These are phyloP conservation scores for Hylyphantes graminicola DNA, from an alignment of 1,140 invertebrate species.

Conservation along the genomic window DNA sequence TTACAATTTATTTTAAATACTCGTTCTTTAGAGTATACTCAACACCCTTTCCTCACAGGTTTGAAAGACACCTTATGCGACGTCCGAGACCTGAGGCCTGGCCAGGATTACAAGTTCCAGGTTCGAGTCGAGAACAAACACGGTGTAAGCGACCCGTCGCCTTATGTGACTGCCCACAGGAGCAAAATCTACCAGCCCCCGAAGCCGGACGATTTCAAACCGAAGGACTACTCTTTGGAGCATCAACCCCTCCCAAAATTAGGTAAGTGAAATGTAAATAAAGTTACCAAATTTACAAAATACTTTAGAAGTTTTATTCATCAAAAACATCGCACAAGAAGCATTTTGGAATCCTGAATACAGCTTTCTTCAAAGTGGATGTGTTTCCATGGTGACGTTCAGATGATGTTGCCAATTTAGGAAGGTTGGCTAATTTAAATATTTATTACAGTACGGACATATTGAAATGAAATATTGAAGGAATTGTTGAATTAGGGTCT, in stretches of 20 bases:
- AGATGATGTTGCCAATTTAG: too few relatives aligned
- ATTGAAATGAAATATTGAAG: too few relatives aligned
- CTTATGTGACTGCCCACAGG: slow-evolving; percentile 83
- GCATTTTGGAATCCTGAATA: too few relatives aligned
- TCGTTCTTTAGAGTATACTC: too few relatives aligned
- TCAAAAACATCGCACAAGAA: too few relatives aligned
- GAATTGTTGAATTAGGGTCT: too few relatives aligned
- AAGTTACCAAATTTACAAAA: too few relatives aligned
- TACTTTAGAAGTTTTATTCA: too few relatives aligned
- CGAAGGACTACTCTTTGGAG: slow-evolving; percentile 89
- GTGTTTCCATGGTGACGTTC: too few relatives aligned
- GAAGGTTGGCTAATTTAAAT: slow-evolving; percentile 80
- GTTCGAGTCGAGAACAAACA: slow-evolving; percentile 95
- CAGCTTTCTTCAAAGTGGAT: too few relatives aligned
- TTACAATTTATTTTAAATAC: too few relatives aligned
- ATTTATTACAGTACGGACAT: neutral
- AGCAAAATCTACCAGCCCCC: slow-evolving; percentile 82
- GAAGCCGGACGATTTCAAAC: slow-evolving; percentile 67
- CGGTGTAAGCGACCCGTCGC: slow-evolving; percentile 95
- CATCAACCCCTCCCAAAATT: slow-evolving; percentile 81
- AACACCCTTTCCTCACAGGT: slow-evolving; percentile 66
- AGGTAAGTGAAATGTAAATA: too few relatives aligned
- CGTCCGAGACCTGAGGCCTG: slow-evolving; percentile 83
- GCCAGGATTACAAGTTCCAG: slow-evolving; percentile 90
- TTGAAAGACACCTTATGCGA: slow-evolving; percentile 86